These are phyloP conservation scores for Brachionus asplanchnoidis DNA, from an alignment of 1,140 invertebrate species.

Conservation along the genomic window DNA sequence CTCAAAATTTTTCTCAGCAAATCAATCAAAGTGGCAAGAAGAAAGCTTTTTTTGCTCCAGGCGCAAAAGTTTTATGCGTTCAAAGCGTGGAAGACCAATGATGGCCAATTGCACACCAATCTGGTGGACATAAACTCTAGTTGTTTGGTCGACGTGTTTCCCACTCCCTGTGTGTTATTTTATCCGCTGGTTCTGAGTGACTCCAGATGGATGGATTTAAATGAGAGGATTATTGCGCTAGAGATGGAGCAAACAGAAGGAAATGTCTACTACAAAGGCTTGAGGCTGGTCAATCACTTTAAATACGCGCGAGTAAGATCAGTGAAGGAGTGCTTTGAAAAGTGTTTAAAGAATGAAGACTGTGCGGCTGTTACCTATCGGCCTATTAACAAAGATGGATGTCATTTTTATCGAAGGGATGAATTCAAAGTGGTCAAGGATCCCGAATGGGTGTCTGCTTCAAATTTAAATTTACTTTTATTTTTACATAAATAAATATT, in stretches of 20 bases:
- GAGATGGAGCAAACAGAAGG: background rate
- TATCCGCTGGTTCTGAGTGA: background rate
- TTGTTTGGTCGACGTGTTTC: background rate
- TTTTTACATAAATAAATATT: no score
- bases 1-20: background rate
- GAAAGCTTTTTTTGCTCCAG: background rate
- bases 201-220: background rate
- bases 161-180: background rate
- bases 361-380: background rate
- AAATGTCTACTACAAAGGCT: background rate
- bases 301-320: background rate
- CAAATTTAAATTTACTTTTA: background rate
- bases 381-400: conserved; percentile 22
- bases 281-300: background rate
- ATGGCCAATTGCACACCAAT: background rate
- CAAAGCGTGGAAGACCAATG: background rate
- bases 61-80: background rate
- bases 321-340: background rate
- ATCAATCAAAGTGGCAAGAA: background rate
- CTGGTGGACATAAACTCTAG: background rate
- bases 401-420: conserved; percentile 7
- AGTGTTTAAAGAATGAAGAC: background rate
- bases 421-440: background rate
- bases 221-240: background rate
- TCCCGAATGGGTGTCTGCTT: conserved; percentile 7